Base-by-base conservation (phyloP, 2,797 vertebrate genomes). In the Cephalopachus bancanus region DNA sequence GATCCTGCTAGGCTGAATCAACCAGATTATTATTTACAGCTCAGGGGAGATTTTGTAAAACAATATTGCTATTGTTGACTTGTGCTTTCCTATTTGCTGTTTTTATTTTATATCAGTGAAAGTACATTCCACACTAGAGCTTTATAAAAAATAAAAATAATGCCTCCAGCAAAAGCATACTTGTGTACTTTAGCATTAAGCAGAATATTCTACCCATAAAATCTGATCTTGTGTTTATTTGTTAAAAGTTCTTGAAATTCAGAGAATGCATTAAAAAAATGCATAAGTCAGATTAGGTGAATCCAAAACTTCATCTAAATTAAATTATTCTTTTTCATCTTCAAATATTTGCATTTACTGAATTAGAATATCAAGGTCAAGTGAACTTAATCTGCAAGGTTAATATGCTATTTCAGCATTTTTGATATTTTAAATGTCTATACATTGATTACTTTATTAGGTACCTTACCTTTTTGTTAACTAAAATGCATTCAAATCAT, bases 81-180 rank as follows among this genome's bases (percentile, higher is more conserved):
- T 75, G 72, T 95, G 59, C 28, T 91, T 92, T 86, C 67, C 87
- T 95, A 80, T 89, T 92, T 94, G 53, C 57, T 95, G 85, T 33
- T 97, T 96, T 95, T 96, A 93, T 96, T 97, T 97, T 95, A 69
- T 96, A 96, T 92, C 79, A 92, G 79, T 83, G 88, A 93, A 84
- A 95, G 94, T 94, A 96, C 96, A 97, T 96, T 96, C 78, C 5
- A 93, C 62, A 91, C 83, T n/a, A 98, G 93, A 96, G 95, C 59
- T 94, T 97, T 96, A 94, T 95, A 94, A 96, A 97, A 95, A 97
- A 89, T 92, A 92, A 93, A 95, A 94, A 65, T 30, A 75, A 96
- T 96, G 92, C 92, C 92, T 91, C 85, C 15, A 91, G 97, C 64
- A 72, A 96, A 96, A 89, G 69, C 80, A 80, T 53, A 95, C 33